A percentile compares a stretch with the other conserved stretches of the same genome.
Conservation (phyloP, 2,888 invertebrate genomes). For the Tinea semifulvella region DNA sequence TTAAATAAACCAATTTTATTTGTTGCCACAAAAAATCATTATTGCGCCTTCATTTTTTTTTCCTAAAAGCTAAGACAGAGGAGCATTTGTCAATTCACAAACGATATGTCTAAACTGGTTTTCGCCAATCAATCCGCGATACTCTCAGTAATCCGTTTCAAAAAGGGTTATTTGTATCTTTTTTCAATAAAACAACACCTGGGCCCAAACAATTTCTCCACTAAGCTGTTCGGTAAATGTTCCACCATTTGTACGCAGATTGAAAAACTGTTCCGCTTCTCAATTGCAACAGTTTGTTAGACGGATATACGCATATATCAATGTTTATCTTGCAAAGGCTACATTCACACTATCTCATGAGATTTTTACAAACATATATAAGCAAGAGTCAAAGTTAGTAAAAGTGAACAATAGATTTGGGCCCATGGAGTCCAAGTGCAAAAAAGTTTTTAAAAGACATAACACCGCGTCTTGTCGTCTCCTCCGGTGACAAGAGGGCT, state of each 20-base stretch:
- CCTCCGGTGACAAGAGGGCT: too few relatives aligned
- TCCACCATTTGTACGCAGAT: conserved; percentile 57
- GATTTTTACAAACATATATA: too few relatives aligned
- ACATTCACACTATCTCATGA: too few relatives aligned
- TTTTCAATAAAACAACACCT: conserved; percentile 62
- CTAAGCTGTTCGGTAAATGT: conserved; percentile 59
- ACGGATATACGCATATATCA: conserved; percentile 11
- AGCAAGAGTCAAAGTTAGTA: too few relatives aligned
- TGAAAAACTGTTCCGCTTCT: conserved; percentile 54
- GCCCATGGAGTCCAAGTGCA: too few relatives aligned
- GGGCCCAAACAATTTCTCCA: conserved; percentile 43
- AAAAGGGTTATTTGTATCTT: conserved; percentile 60
- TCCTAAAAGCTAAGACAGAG: too few relatives aligned
- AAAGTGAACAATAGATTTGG: too few relatives aligned
- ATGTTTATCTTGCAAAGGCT: conserved; percentile 5
- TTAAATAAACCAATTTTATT: too few relatives aligned
- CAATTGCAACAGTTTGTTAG: conserved; percentile 40
- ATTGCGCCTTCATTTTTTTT: too few relatives aligned
- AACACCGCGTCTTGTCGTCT: too few relatives aligned
- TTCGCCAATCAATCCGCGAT: conserved; percentile 10
- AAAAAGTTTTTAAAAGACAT: too few relatives aligned
- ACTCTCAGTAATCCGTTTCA: conserved; percentile 20
- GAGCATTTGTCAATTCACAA: not conserved
- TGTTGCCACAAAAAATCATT: too few relatives aligned
- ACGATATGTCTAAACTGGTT: conserved; percentile 4